Evolutionary conservation across 2,888 invertebrate genomes (phyloP).

Genomic region (Pterostichus madidus): DNA sequence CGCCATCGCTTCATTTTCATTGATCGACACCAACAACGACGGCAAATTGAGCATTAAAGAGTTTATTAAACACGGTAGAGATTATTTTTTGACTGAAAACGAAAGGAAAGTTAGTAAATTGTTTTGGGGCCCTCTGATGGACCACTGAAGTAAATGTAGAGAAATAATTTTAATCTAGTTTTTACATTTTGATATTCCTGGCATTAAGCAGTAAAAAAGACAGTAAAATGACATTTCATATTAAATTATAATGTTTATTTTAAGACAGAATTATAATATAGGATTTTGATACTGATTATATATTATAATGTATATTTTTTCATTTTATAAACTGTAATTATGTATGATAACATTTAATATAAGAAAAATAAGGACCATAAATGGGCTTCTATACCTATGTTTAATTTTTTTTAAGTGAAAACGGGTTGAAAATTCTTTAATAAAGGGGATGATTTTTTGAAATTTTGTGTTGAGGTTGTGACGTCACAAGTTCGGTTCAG

Average conservation of each 20-base stretch:
- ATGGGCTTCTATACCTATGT: too few relatives aligned
- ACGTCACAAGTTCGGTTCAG: too few relatives aligned
- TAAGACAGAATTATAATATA: not conserved
- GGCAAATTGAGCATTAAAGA: conserved; percentile 88
- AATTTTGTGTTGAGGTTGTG: too few relatives aligned
- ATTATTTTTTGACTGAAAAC: conserved; percentile 89
- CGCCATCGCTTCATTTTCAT: conserved; percentile 87
- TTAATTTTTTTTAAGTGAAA: too few relatives aligned
- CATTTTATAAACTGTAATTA: conserved; percentile 21
- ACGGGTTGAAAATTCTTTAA: too few relatives aligned
- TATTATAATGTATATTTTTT: conserved; percentile 7
- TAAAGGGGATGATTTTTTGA: too few relatives aligned
- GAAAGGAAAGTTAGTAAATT: conserved; percentile 87
- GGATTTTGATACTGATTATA: not conserved
- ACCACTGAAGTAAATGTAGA: conserved; percentile 75
- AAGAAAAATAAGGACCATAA: too few relatives aligned
- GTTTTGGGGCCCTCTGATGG: conserved; percentile 90
- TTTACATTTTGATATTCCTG: conserved; percentile 7
- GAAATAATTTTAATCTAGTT: conserved; percentile 1
- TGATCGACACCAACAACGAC: conserved; percentile 89
- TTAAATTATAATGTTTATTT: conserved; percentile 25
- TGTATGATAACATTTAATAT: not conserved
- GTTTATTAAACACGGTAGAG: conserved; percentile 89
- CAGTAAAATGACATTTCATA: not conserved
- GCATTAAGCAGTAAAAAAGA: conserved; percentile 16